Percentiles rank a stretch among this genome's conserved stretches.
phyloP scores from a whole-genome alignment of 92 coral and sea anemone genomes.

The Zoanthus sansibaricus region DNA sequence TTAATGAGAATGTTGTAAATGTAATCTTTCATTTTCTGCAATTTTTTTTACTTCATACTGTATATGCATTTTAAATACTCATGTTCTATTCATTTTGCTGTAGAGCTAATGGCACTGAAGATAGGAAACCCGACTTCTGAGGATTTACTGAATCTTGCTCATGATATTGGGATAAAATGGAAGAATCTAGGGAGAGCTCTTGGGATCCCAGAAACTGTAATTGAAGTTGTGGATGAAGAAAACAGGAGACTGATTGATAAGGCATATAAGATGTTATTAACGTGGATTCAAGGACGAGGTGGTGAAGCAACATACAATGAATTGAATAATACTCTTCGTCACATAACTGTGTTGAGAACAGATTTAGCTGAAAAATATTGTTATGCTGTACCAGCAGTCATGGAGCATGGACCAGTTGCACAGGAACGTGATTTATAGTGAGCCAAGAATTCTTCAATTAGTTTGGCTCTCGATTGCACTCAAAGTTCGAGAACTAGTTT shows the following conservation, averaged over 20 bases:
- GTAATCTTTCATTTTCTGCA: too few relatives aligned
- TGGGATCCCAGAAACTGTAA: constrained; percentile 58
- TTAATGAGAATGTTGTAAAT: too few relatives aligned
- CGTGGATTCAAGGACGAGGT: constrained; percentile 65
- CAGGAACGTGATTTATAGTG: constrained; percentile 19
- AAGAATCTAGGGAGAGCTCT: constrained; percentile 67
- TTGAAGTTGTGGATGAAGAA: constrained; percentile 66
- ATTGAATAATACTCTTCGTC: constrained; percentile 54
- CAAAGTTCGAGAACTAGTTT: too few relatives aligned
- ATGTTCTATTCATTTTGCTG: too few relatives aligned
- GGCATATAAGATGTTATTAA: constrained; percentile 62
- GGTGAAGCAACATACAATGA: constrained; percentile 64
- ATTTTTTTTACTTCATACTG: too few relatives aligned
- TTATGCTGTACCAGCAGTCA: constrained; percentile 1
- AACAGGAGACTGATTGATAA: constrained; percentile 58
- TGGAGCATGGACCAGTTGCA: constrained; percentile 10
- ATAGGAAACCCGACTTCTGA: constrained; percentile 48
- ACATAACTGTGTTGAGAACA: constrained; percentile 54
- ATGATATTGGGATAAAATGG: constrained; percentile 67
- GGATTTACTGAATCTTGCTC: constrained; percentile 61
- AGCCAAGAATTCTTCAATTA: background rate
- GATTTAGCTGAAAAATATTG: constrained; percentile 74
- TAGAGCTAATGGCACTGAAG: constrained; percentile 39
- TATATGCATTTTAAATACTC: too few relatives aligned
- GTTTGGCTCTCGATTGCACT: background rate